Percentiles rank a stretch among this genome's conserved stretches.
Conservation (phyloP, 1,140 invertebrate species). For the Neodiprion virginianus region DNA sequence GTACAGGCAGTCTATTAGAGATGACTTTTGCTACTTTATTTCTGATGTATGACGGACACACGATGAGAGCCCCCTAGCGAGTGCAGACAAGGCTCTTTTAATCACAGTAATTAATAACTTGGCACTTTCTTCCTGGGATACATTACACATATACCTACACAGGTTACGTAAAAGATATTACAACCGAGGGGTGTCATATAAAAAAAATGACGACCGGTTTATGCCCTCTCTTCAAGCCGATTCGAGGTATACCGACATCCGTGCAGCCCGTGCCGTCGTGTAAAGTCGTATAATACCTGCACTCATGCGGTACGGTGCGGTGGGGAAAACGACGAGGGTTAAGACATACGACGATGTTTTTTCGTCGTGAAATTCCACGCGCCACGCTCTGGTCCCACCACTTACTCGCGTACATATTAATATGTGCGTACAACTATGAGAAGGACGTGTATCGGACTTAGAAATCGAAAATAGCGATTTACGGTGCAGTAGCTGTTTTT, state of each 20-base stretch:
- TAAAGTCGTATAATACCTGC: background rate
- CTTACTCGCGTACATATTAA: background rate
- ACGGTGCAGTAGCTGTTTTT: too few species aligned
- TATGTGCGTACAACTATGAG: too few species aligned
- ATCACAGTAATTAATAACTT: constrained; percentile 6
- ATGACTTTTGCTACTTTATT: background rate
- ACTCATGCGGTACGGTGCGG: too few species aligned
- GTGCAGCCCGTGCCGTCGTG: background rate
- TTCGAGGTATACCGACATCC: too few species aligned
- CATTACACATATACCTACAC: too few species aligned
- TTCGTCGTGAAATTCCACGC: background rate
- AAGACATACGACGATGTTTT: background rate
- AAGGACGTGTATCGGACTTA: too few species aligned
- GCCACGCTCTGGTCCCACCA: background rate
- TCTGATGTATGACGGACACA: background rate
- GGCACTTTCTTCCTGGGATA: background rate
- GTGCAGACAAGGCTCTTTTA: background rate
- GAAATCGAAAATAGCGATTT: too few species aligned
- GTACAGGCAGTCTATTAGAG: background rate
- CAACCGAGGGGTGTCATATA: background rate
- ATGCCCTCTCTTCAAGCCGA: background rate
- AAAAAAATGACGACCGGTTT: background rate
- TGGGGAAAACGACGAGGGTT: background rate
- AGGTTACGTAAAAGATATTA: background rate
- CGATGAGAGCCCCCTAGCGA: constrained; percentile 4